A percentile compares a stretch with the other conserved stretches of the same genome.
phyloP scores from a whole-genome alignment of 2,113 vertebrate genomes.

The Prietella phreatophila region DNA sequence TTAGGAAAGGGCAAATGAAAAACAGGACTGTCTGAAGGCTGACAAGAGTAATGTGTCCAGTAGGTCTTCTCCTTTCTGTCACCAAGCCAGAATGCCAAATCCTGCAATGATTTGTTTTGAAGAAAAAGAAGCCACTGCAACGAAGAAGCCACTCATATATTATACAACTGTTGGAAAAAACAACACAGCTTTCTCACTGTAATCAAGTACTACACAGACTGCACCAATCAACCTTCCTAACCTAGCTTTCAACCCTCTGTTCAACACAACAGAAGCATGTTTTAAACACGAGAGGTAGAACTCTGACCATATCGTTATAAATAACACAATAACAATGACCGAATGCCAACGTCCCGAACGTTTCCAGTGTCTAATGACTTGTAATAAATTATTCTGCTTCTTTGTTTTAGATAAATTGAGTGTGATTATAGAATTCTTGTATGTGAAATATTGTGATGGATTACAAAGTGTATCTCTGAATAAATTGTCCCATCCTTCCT shows the following conservation, averaged over 20 bases:
- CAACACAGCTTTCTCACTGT: not conserved
- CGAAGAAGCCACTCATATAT: not conserved
- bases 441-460: constrained; percentile 26
- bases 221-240: not conserved
- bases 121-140: constrained; percentile 37
- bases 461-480: constrained; percentile 13
- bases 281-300: constrained; percentile 4
- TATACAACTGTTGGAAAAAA: constrained; percentile 37
- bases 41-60: constrained; percentile 12
- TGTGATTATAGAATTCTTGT: constrained; percentile 5
- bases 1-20: not conserved
- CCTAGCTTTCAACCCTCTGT: not conserved
- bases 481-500: not conserved
- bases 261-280: not conserved
- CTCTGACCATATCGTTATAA: not conserved
- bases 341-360: not conserved
- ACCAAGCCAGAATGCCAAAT: constrained; percentile 8
- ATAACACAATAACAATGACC: constrained; percentile 1
- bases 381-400: constrained; percentile 31
- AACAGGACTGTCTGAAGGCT: not conserved
- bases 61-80: constrained; percentile 4
- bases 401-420: constrained; percentile 9
- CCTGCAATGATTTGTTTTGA: constrained; percentile 50
- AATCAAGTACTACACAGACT: constrained; percentile 21
- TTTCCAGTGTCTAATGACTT: constrained; percentile 18